Base-by-base conservation (phyloP, 2,888 invertebrate genomes). In the Agriopis leucophaearia region DNA sequence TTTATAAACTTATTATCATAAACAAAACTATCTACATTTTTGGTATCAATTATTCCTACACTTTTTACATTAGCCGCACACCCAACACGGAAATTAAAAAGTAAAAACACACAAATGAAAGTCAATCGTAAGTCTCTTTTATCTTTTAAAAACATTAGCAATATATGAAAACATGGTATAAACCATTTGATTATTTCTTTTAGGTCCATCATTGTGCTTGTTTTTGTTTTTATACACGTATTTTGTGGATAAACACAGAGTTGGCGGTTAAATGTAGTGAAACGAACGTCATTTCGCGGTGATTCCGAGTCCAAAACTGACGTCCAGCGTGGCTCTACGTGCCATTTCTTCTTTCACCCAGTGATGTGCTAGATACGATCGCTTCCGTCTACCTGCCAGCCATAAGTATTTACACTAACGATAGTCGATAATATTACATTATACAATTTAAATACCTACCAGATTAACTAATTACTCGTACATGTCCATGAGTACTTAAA, bases 171-270 rank as follows among this genome's bases (percentile, higher is more conserved):
- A 80, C 93, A 92, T 66, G 92, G 92, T 72, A 93, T 90, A 60
- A 92, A 92, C 93, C 94, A 94, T 79, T 91, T 94, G 52, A 94
- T 94, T 44, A 94, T 89, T 71, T 94, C 94, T 81, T 88, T 90
- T 75, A 94, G 81, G 81, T 94, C 94, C 91, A 94, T 93, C 81
- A 82, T 91, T 75, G 64, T 71, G 42, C 67, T 60, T 61, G 45
- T 57, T 51, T 69, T 48, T 56, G 13, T 44, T 51, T 38, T 63
- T 66, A 70, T 1, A 48, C 67, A 64, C 58, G 67, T 66, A 62
- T 52, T 64, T 67, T 77, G 75, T 62, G 63, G 54, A 35, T 69
- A 51, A 61, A 61, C 61, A 57, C 62, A 64, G 40, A 13, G 5
- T 69, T 73, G 54, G 61, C 64, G 40, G 57, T 64, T 55, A 67